These are phyloP conservation scores for Melikaiella ostensackeni DNA, from an alignment of 2,888 invertebrate genomes.

Conservation along the genomic window DNA sequence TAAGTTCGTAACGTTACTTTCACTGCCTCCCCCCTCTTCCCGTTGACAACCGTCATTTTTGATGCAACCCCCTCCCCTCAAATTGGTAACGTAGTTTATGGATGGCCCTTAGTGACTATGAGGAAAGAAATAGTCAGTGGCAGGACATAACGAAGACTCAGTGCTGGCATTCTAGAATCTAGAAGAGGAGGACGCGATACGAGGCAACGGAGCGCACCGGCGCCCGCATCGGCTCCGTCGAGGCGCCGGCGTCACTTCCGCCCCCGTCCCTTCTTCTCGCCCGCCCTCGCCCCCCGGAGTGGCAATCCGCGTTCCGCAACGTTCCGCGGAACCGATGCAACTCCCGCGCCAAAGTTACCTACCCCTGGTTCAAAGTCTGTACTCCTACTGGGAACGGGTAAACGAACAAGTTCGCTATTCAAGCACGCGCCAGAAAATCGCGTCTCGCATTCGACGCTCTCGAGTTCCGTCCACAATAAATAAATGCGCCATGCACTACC, in stretches of 20 bases:
- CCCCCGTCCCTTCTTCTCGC: constrained; percentile 59
- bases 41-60: too few relatives aligned
- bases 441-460: constrained; percentile 55
- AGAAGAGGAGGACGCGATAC: constrained; percentile 68
- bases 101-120: constrained; percentile 62
- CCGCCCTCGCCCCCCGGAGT: constrained; percentile 47
- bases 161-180: constrained; percentile 61
- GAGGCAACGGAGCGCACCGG: constrained; percentile 75
- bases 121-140: constrained; percentile 66
- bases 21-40: too few relatives aligned
- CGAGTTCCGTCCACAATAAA: constrained; percentile 60
- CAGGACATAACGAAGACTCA: constrained; percentile 76
- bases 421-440: constrained; percentile 66
- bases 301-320: constrained; percentile 50
- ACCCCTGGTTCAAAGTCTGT: constrained; percentile 39
- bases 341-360: constrained; percentile 53
- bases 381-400: constrained; percentile 41
- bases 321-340: constrained; percentile 52
- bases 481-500: constrained; percentile 67
- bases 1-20: too few relatives aligned
- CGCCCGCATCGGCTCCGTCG: constrained; percentile 76
- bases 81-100: too few relatives aligned
- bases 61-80: too few relatives aligned
- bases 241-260: constrained; percentile 77
- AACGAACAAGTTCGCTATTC: constrained; percentile 41